Evolutionary conservation across 2,113 vertebrate genomes (phyloP), one percentile per base, ranked within the genome.

Genomic region (Ibidorhyncha struthersii): DNA sequence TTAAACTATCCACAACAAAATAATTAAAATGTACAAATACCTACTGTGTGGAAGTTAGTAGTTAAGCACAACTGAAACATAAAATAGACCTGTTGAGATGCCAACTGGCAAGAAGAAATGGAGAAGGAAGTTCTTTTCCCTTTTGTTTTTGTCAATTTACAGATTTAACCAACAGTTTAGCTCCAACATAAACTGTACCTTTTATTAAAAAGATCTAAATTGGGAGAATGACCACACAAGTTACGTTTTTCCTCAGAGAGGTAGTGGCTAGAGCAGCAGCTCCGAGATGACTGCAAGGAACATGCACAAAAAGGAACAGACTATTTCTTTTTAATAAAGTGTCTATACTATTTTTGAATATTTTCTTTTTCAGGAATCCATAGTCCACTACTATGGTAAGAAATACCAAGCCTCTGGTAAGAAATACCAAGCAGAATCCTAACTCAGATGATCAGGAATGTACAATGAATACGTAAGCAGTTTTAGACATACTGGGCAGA

Each of bases 31-130:
- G 34, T 29, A 70, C 55, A 95, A 91, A 55, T 73, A 90, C 66
- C 59, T 84, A 79, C 27, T 73, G 36, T 32, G 30, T 81, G 47
- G n/a, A 96, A 90, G 70, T 59, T 15, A 43, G 53, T n/a, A 78
- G 71, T 80, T 81, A 86, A 73, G 71, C 38, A 92, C 58, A 92
- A 72, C 49, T 52, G 63, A 96, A 94, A 94, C 49, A 69, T 84
- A 71, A 86, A 85, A 78, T 22, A 84, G 62, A 78, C 52, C 43
- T 59, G n/a, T 13, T 85, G 61, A 89, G 67, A 73, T 63, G 89
- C 95, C 94, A 94, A 36, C 22, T 90, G 93, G 86, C 92, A 95
- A 38, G 29, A 82, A 93, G 43, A 93, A 92, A 94, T 15, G 11
- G 47, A 89, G 59, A 50, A 90, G 38, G 76, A 91, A 89, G 14